Evolutionary conservation across 1,140 invertebrate species (phyloP), one percentile per base, ranked within the genome.

Genomic region (Druon quercuslanigerum): DNA sequence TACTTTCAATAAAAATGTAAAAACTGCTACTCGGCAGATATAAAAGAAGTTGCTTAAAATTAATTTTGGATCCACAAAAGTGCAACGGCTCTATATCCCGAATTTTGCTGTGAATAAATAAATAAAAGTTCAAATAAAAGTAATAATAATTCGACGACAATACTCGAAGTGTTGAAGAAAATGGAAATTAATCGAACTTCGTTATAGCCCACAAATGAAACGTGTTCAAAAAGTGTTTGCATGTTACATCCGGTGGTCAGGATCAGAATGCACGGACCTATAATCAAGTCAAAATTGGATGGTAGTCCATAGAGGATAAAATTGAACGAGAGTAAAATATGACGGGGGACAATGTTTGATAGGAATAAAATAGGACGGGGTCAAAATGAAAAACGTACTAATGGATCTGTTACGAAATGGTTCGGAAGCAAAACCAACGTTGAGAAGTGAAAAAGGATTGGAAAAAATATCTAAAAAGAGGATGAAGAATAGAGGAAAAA

Each of bases 361-460:
- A 16, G 60, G 60, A 33, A 40, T 66, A 40, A 66, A 66, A 66
- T 66, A 66, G 60, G 20, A 66, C 9, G 60, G 25, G 33, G 40
- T 66, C 60, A 66, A 66, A 66, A 66, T 66, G 60, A 46, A 66
- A 66, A 46, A 40, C 33, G 60, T 66, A 66, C 60, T 66, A 66
- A 66, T 66, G 60, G 60, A 66, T 46, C 25, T 66, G 60, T 66
- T 66, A 66, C 60, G 60, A 66, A 66, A 66, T 66, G 60, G 60
- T 20, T 33, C 60, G 60, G 60, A 66, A 66, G 60, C 25, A 66
- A 66, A 66, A 66, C 33, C 33, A 66, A 66, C 25, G 25, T 40
- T 66, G 60, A 2, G 14, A 16, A 25, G 60, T 33, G 13, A 66
- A 40, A 66, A 13, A 66, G 60, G 16, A 66, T 16, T 14, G n/a